Evolutionary conservation across 1,140 invertebrate species (phyloP).

Genomic region (Drosophila tropicalis): DNA sequence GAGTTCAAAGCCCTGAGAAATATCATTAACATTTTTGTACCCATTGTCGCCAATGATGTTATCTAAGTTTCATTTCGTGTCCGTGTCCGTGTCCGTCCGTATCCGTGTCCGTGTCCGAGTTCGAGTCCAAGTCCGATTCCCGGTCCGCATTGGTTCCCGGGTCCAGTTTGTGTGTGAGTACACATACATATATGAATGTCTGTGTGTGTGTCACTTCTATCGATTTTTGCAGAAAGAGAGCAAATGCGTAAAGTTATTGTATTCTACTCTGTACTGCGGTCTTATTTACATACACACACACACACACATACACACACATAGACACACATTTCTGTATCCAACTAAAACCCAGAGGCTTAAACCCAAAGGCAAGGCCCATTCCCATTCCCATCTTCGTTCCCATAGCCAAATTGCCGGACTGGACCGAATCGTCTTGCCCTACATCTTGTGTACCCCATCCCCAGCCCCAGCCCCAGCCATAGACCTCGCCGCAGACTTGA

Average conservation of each 20-base stretch:
- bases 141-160: no score
- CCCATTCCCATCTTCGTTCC: not conserved
- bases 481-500: not conserved
- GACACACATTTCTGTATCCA: not conserved
- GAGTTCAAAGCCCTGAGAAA: constrained; percentile 10
- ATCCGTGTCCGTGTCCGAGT: not conserved
- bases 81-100: not conserved
- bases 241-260: constrained; percentile 15
- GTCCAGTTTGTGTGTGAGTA: not conserved
- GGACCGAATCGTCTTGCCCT: not conserved
- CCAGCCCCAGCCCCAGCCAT: not conserved
- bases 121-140: not conserved
- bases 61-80: constrained; percentile 14
- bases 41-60: constrained; percentile 12
- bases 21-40: constrained; percentile 14
- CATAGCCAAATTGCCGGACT: not conserved
- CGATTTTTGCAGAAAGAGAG: constrained; percentile 12
- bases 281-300: constrained; percentile 3
- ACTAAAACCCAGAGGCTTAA: constrained; percentile 3
- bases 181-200: no score
- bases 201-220: constrained; percentile 11
- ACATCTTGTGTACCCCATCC: not conserved
- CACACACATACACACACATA: no score
- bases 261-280: constrained; percentile 6
- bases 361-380: not conserved